Conservation (phyloP, 2,113 vertebrate species). For the Rhea pennata region DNA sequence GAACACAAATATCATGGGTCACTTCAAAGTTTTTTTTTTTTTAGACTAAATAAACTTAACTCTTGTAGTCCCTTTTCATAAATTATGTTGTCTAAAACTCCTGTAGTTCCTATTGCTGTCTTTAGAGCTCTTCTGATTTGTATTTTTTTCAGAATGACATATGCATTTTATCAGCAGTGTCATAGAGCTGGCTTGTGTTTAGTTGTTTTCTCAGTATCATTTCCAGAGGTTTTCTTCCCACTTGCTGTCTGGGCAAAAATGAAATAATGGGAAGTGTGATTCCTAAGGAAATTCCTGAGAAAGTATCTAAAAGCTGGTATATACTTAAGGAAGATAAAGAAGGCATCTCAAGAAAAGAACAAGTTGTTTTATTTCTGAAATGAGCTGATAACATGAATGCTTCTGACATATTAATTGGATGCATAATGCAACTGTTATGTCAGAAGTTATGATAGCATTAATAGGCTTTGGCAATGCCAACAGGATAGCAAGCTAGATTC, state of each 20-base stretch:
- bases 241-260: background rate
- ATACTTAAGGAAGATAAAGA: background rate
- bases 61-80: background rate
- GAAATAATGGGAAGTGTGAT: background rate
- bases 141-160: background rate
- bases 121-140: background rate
- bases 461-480: background rate
- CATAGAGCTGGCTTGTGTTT: background rate
- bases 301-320: background rate
- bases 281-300: background rate
- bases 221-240: background rate
- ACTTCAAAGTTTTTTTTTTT: background rate
- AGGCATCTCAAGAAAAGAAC: background rate
- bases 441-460: background rate
- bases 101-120: background rate
- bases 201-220: background rate
- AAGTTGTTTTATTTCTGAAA: background rate
- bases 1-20: background rate
- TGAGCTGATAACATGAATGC: background rate
- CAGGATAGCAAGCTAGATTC: background rate
- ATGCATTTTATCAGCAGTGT: background rate
- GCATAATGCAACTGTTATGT: background rate
- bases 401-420: background rate
- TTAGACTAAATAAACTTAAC: background rate
- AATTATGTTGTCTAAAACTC: background rate